Percentiles rank a stretch among this genome's conserved stretches.
phyloP scores from a whole-genome alignment of 2,113 vertebrate species.

The Euleptes europaea region DNA sequence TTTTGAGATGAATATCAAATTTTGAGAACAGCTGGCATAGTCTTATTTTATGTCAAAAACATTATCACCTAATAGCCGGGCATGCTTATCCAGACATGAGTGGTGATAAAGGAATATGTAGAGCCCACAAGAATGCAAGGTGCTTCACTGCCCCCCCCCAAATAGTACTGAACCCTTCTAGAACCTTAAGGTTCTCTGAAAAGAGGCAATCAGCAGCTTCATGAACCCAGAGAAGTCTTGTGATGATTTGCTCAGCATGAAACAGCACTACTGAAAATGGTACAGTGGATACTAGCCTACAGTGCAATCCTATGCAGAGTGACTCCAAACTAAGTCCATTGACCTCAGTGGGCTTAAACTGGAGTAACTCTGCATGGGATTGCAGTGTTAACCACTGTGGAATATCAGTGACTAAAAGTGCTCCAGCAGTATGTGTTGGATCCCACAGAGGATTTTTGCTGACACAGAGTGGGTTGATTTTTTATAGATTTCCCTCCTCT shows the following conservation, averaged over 20 bases:
- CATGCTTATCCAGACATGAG: neutral
- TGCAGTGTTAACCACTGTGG: neutral
- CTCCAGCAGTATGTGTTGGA: neutral
- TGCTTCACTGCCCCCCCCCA: neutral
- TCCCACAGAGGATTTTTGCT: no score
- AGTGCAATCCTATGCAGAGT: no score
- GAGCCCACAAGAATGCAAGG: neutral
- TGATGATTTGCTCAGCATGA: slow-evolving; percentile 11
- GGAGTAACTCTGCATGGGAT: no score
- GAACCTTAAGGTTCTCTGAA: neutral
- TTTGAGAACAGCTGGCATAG: neutral
- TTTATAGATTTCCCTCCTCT: neutral
- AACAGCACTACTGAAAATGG: neutral
- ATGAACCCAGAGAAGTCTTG: neutral
- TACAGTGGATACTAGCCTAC: neutral
- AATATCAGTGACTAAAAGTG: neutral
- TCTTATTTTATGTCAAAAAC: neutral
- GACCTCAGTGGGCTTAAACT: no score
- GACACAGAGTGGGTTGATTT: no score
- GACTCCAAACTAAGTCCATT: no score
- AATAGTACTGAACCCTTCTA: neutral
- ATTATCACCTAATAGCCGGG: neutral
- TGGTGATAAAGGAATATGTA: neutral
- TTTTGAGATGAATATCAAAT: neutral
- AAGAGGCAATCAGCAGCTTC: neutral